Conservation (phyloP, 2,888 invertebrate species). For the Diplazon laetatorius region DNA sequence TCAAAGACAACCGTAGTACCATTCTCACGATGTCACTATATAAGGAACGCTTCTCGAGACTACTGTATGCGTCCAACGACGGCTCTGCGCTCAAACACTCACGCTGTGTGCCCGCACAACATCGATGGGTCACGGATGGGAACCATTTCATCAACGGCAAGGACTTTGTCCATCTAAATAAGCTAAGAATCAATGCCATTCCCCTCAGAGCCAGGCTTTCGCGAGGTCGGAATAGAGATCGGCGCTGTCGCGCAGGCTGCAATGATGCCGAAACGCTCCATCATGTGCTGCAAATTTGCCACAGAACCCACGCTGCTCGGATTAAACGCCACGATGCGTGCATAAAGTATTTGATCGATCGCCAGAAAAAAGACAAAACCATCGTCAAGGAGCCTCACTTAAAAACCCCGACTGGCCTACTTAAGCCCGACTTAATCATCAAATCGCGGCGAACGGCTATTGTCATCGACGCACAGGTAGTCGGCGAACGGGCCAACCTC, state of each 20-base stretch:
- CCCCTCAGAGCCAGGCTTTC: slow-evolving; percentile 68
- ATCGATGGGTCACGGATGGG: slow-evolving; percentile 30
- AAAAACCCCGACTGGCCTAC: slow-evolving; percentile 67
- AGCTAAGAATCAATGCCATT: slow-evolving; percentile 73
- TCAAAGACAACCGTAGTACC: background rate
- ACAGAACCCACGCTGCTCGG: slow-evolving; percentile 74
- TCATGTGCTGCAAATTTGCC: slow-evolving; percentile 72
- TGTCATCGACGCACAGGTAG: slow-evolving; percentile 74
- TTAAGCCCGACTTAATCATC: slow-evolving; percentile 75
- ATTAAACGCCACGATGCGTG: slow-evolving; percentile 74
- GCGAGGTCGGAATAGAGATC: slow-evolving; percentile 41
- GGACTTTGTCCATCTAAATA: slow-evolving; percentile 71
- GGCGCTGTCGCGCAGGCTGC: slow-evolving; percentile 70
- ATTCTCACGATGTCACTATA: background rate
- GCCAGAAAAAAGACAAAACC: no score
- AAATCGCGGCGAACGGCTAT: slow-evolving; percentile 64
- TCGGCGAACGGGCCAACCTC: slow-evolving; percentile 69
- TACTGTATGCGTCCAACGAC: slow-evolving; percentile 19
- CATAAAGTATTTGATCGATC: slow-evolving; percentile 56
- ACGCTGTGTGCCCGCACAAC: background rate
- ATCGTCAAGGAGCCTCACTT: no score
- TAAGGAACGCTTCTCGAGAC: slow-evolving; percentile 8
- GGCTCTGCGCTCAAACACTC: background rate
- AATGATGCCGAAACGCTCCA: slow-evolving; percentile 71
- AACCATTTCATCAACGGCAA: slow-evolving; percentile 14